These are phyloP conservation scores for Limnephilus lunatus DNA, from an alignment of 2,888 invertebrate genomes.

Conservation along the genomic window DNA sequence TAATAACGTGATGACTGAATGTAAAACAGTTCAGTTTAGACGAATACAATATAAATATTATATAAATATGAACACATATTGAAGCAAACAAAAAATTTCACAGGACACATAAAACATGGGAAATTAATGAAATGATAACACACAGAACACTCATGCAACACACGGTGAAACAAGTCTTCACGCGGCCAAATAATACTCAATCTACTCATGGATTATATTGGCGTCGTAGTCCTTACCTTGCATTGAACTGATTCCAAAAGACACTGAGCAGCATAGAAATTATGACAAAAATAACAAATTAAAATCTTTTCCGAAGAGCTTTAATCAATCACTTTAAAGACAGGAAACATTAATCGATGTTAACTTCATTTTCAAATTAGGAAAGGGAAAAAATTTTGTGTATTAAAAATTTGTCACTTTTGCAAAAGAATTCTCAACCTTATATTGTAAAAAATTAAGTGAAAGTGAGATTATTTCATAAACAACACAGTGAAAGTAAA, in stretches of 20 bases:
- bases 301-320: conserved; percentile 66
- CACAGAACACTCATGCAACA: conserved; percentile 69
- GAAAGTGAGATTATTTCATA: conserved; percentile 27
- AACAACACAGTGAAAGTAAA: conserved; percentile 36
- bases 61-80: conserved; percentile 25
- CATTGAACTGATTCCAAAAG: conserved; percentile 99
- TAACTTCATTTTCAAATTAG: conserved; percentile 38
- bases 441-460: conserved; percentile 25
- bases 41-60: conserved; percentile 9
- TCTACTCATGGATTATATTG: conserved; percentile 39
- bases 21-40: background rate
- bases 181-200: conserved; percentile 54
- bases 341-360: conserved; percentile 49
- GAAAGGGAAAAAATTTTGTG: conserved; percentile 24
- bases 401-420: conserved; percentile 2
- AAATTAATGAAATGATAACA: conserved; percentile 72
- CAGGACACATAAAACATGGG: conserved; percentile 80
- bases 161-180: conserved; percentile 68
- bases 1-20: background rate
- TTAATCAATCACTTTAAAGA: conserved; percentile 67
- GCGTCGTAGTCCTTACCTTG: conserved; percentile 88
- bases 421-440: background rate
- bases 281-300: conserved; percentile 83
- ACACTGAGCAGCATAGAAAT: conserved; percentile 93
- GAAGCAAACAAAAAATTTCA: conserved; percentile 79